Percentiles rank a stretch among this genome's conserved stretches.
phyloP scores from a whole-genome alignment of 2,888 invertebrate genomes.

The Sepioteuthis lessoniana region DNA sequence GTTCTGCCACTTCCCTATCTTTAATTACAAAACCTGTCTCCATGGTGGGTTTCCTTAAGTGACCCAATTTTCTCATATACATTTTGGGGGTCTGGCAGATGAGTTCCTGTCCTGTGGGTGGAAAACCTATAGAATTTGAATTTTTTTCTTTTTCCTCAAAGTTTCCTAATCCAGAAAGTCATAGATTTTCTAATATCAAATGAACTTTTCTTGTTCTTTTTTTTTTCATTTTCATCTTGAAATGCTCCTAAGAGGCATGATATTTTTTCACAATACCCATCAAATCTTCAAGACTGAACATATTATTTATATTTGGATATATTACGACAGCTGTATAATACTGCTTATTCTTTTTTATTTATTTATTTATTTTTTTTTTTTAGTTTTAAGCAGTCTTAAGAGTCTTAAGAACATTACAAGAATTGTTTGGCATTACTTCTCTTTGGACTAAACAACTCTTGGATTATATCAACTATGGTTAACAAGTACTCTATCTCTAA shows the following conservation, averaged over 20 bases:
- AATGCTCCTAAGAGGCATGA: background rate
- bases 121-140: background rate
- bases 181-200: background rate
- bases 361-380: background rate
- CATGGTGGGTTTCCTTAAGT: background rate
- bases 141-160: background rate
- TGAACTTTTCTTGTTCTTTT: background rate
- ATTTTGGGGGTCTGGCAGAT: background rate
- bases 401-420: background rate
- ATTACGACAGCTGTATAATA: background rate
- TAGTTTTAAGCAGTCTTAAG: too few relatives aligned
- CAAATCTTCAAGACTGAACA: background rate
- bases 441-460: background rate
- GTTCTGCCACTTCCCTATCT: constrained; percentile 9
- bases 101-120: background rate
- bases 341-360: background rate
- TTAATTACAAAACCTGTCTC: constrained; percentile 33
- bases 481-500: background rate
- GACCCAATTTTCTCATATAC: background rate
- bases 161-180: background rate
- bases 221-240: background rate
- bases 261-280: background rate
- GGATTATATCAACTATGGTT: background rate
- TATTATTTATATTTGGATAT: background rate
- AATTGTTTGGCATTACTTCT: too few relatives aligned